Evolutionary conservation across 2,113 vertebrate species (phyloP).

Genomic region (Phylloscopus trochilus): DNA sequence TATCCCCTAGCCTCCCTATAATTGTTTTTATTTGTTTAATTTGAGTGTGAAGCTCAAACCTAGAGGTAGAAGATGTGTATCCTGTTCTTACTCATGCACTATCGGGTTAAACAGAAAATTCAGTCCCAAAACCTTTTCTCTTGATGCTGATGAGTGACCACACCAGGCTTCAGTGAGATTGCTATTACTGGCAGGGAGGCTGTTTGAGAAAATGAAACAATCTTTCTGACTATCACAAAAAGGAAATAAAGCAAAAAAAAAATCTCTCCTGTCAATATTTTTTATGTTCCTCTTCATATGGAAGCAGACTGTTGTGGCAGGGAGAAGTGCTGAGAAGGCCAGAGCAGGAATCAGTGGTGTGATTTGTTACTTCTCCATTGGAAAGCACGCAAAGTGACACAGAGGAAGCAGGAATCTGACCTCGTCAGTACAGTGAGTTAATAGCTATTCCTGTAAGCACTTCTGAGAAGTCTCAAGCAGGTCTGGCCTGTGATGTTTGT

Average conservation of each 20-base stretch:
- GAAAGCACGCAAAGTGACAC: not conserved
- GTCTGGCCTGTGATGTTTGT: not conserved
- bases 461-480: not conserved
- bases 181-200: not conserved
- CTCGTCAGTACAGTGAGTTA: not conserved
- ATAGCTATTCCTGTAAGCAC: not conserved
- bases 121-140: not conserved
- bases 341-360: not conserved
- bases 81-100: not conserved
- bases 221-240: not conserved
- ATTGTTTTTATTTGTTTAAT: not conserved
- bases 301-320: not conserved
- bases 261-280: not conserved
- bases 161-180: not conserved
- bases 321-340: not conserved
- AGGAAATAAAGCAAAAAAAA: not conserved
- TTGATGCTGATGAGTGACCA: not conserved
- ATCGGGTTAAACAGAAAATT: not conserved
- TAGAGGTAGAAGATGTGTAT: not conserved
- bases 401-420: not conserved
- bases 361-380: not conserved
- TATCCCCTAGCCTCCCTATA: not conserved
- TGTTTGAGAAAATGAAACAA: not conserved
- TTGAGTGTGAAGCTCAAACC: not conserved
- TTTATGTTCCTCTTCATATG: not conserved